Evolutionary conservation across 1,140 invertebrate species (phyloP).

Genomic region (Conus betulinus): DNA sequence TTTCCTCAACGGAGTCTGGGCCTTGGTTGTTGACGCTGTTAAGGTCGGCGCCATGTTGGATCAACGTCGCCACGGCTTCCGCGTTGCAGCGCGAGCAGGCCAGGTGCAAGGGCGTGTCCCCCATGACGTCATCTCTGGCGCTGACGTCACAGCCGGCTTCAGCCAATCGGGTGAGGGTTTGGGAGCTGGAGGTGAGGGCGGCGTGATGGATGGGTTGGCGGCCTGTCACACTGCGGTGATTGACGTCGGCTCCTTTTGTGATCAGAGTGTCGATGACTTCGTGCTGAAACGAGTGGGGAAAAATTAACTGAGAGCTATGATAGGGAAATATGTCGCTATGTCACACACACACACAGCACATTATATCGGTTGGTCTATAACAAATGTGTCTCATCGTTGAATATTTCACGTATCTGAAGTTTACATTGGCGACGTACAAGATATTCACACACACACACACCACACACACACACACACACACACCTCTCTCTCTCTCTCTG

Average conservation of each 20-base stretch:
- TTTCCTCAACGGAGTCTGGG: conserved; percentile 59
- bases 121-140: conserved; percentile 46
- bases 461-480: no score
- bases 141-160: conserved; percentile 58
- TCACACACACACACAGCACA: no score
- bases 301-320: no score
- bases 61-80: conserved; percentile 46
- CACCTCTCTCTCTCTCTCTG: no score
- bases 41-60: conserved; percentile 54
- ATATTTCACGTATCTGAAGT: no score
- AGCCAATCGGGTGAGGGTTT: conserved; percentile 37
- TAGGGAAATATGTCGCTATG: no score
- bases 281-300: neutral
- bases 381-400: no score
- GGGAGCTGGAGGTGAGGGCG: conserved; percentile 35
- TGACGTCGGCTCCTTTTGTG: neutral
- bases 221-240: conserved; percentile 27
- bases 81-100: conserved; percentile 51
- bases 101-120: conserved; percentile 58
- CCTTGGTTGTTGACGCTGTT: conserved; percentile 51
- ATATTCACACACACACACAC: no score
- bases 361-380: no score
- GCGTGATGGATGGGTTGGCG: conserved; percentile 40
- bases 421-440: no score
- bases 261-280: neutral